Percentiles rank a stretch among this genome's conserved stretches.
Evolutionary conservation across 1,140 invertebrate species (phyloP).

Genomic region (Protaetia brevitarsis): DNA sequence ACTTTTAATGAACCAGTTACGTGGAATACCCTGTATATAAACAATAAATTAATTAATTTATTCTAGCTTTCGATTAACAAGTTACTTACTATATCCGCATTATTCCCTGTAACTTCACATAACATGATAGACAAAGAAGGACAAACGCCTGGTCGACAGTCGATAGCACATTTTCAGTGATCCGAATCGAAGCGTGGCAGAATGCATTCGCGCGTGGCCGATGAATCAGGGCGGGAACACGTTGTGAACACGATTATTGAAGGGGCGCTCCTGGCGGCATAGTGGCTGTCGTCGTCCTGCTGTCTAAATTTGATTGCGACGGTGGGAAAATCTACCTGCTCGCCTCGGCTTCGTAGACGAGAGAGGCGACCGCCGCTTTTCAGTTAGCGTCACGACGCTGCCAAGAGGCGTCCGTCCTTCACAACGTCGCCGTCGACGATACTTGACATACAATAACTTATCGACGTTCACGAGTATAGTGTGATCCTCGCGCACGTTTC

Average conservation of each 20-base stretch:
- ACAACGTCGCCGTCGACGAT: not conserved
- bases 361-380: not conserved
- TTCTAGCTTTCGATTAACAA: too few relatives aligned
- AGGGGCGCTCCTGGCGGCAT: not conserved
- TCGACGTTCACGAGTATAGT: not conserved
- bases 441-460: not conserved
- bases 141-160: not conserved
- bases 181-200: not conserved
- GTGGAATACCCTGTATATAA: too few relatives aligned
- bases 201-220: not conserved
- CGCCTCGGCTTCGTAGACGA: not conserved
- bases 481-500: not conserved
- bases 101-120: too few relatives aligned
- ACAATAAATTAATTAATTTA: too few relatives aligned
- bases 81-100: too few relatives aligned
- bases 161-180: not conserved
- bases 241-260: not conserved
- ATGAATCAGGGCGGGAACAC: not conserved
- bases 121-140: too few relatives aligned
- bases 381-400: constrained; percentile 14
- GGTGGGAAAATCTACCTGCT: constrained; percentile 12
- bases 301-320: constrained; percentile 20
- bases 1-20: too few relatives aligned
- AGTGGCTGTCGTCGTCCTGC: not conserved
- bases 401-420: constrained; percentile 6